These are phyloP conservation scores for Popillia japonica DNA, from an alignment of 1,140 invertebrate genomes.

Conservation along the genomic window DNA sequence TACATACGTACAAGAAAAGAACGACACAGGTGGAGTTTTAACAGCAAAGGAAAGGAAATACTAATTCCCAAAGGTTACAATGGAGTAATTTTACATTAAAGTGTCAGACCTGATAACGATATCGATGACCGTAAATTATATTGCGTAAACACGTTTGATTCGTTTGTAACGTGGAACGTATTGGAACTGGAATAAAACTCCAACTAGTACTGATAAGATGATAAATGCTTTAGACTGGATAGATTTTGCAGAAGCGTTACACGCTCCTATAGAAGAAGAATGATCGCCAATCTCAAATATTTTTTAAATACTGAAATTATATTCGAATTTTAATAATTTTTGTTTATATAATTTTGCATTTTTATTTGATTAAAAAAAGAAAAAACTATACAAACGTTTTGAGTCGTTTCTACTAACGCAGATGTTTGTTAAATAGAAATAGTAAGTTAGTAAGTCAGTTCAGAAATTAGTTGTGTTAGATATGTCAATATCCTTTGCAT, in stretches of 20 bases:
- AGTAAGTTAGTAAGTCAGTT: too few species aligned
- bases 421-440: too few species aligned
- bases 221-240: conserved; percentile 77
- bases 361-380: too few species aligned
- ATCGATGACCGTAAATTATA: conserved; percentile 70
- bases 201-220: conserved; percentile 74
- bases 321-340: too few species aligned
- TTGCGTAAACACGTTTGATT: conserved; percentile 68
- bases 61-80: conserved; percentile 69
- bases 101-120: conserved; percentile 67
- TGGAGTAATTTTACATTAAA: conserved; percentile 73
- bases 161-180: conserved; percentile 73
- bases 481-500: too few species aligned
- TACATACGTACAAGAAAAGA: conserved; percentile 65
- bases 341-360: too few species aligned
- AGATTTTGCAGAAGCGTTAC: conserved; percentile 71
- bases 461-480: too few species aligned
- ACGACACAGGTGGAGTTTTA: conserved; percentile 59
- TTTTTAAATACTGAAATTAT: too few species aligned
- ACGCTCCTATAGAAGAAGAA: conserved; percentile 41
- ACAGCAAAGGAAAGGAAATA: conserved; percentile 68
- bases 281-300: not conserved
- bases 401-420: too few species aligned
- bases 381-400: too few species aligned
- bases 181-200: conserved; percentile 83